Evolutionary conservation across 2,797 vertebrate genomes (phyloP).

Genomic region (Anniella stebbinsi): DNA sequence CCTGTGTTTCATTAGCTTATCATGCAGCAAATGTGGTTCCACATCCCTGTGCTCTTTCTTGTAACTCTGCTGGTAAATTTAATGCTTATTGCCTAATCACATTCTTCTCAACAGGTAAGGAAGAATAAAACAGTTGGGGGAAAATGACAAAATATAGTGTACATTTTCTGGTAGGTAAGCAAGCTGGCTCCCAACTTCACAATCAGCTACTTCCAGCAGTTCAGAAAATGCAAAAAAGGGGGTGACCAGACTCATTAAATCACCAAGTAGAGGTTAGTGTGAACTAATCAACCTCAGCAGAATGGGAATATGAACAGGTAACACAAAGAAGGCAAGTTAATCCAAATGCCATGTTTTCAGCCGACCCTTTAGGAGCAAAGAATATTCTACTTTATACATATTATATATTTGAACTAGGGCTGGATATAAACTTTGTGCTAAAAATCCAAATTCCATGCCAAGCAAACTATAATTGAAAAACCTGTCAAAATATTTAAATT

Average conservation of each 20-base stretch:
- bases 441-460: neutral
- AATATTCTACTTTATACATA: neutral
- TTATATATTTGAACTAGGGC: neutral
- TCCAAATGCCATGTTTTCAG: constrained; percentile 5
- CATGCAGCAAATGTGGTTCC: constrained; percentile 60
- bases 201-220: constrained; percentile 49
- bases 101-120: constrained; percentile 78
- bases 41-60: constrained; percentile 64
- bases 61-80: constrained; percentile 71
- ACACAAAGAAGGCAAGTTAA: neutral
- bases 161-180: constrained; percentile 67
- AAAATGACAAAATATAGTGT: constrained; percentile 69
- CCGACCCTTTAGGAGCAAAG: neutral
- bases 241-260: neutral
- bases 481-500: neutral
- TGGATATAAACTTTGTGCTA: neutral
- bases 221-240: constrained; percentile 17
- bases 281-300: neutral
- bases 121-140: constrained; percentile 73
- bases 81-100: constrained; percentile 78
- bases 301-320: neutral
- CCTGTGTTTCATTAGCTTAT: constrained; percentile 74
- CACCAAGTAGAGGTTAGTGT: neutral
- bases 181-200: constrained; percentile 47
- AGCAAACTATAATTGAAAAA: neutral